Evolutionary conservation across 2,797 vertebrate species (phyloP).

Genomic region (Falco novaeseelandiae): DNA sequence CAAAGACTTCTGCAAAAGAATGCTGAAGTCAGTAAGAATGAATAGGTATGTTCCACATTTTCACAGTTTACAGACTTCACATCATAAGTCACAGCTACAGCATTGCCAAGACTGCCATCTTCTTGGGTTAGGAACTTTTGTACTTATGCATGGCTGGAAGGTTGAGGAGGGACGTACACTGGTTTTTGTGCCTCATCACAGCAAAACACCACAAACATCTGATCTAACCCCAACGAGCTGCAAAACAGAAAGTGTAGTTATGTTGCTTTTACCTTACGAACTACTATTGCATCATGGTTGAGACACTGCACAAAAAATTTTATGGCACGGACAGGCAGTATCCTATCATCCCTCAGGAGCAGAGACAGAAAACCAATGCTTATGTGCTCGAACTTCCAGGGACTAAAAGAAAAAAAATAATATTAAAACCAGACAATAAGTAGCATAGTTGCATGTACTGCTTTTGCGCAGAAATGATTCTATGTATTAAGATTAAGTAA

Average conservation of each 20-base stretch:
- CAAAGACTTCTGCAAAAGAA: not conserved
- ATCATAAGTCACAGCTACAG: not conserved
- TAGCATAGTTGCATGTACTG: no score
- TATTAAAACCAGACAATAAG: not conserved
- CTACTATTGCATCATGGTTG: constrained; percentile 94
- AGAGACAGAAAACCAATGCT: constrained; percentile 93
- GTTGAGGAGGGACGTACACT: not conserved
- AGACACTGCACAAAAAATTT: constrained; percentile 93
- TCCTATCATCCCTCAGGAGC: constrained; percentile 91
- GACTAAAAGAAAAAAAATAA: constrained; percentile 73
- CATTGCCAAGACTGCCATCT: not conserved
- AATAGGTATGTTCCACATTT: not conserved
- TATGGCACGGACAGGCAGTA: constrained; percentile 87
- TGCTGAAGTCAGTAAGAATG: not conserved
- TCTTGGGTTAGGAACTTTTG: not conserved
- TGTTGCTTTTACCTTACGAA: constrained; percentile 88
- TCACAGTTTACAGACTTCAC: not conserved
- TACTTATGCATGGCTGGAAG: accelerated
- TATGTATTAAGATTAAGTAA: not conserved
- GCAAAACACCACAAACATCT: not conserved
- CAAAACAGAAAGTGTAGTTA: not conserved
- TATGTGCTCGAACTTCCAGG: constrained; percentile 98
- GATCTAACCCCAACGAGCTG: not conserved
- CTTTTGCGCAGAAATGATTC: not conserved
- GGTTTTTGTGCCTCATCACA: not conserved